Conservation (phyloP, 2,797 vertebrate genomes). For the Trichosurus vulpecula region DNA sequence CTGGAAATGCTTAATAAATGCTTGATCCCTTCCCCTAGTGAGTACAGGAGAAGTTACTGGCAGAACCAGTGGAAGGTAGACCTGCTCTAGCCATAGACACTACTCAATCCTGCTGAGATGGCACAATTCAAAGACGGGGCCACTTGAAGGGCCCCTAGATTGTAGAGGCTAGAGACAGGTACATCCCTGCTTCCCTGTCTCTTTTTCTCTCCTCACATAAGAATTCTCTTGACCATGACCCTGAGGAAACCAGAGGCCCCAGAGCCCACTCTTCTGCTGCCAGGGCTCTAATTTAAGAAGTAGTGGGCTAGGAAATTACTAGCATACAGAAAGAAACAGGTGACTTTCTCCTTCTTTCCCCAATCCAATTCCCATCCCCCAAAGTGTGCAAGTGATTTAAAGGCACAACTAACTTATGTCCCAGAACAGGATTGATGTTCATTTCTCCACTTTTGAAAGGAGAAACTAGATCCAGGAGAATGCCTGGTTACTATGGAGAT, state of each 20-base stretch:
- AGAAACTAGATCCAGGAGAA: neutral
- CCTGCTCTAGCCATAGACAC: neutral
- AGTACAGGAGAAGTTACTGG: neutral
- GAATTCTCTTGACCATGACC: neutral
- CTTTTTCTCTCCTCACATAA: neutral
- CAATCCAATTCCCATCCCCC: neutral
- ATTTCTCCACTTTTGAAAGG: neutral
- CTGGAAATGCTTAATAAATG: neutral
- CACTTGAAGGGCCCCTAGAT: neutral
- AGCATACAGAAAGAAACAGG: neutral
- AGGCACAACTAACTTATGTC: neutral
- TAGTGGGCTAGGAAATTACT: neutral
- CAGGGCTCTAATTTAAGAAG: neutral
- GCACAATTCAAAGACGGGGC: neutral
- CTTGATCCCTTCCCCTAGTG: neutral
- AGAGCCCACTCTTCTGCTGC: neutral
- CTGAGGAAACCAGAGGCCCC: neutral
- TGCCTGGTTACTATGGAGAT: neutral
- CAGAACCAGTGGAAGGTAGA: neutral
- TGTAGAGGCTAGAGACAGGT: neutral
- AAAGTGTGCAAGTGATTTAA: neutral
- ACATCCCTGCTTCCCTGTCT: neutral
- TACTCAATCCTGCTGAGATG: neutral
- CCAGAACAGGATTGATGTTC: neutral
- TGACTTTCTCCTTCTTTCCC: neutral